Evolutionary conservation across 2,888 invertebrate genomes (phyloP).

Genomic region (Pterostichus niger): DNA sequence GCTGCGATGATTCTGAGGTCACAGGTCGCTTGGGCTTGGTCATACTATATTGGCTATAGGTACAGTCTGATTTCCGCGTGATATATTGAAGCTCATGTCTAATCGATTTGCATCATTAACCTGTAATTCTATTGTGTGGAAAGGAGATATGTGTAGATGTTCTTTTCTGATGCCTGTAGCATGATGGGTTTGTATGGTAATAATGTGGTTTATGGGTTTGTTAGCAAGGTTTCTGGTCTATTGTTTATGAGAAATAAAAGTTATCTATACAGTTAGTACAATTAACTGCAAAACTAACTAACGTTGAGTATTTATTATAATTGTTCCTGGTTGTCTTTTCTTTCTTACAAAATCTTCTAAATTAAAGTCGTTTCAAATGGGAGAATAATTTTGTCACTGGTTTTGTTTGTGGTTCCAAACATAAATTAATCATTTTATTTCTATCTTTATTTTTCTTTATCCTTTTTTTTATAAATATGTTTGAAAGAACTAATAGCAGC

Average conservation of each 20-base stretch:
- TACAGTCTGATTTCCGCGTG: constrained; percentile 11
- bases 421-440: no score
- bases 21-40: constrained; percentile 29
- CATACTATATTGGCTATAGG: not conserved
- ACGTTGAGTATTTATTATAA: not conserved
- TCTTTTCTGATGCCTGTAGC: not conserved
- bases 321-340: no score
- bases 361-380: no score
- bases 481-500: no score
- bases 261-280: not conserved
- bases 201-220: not conserved
- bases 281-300: not conserved
- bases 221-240: not conserved
- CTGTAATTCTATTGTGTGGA: constrained; percentile 33
- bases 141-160: not conserved
- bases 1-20: constrained; percentile 3
- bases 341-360: no score
- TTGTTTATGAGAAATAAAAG: not conserved
- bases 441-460: no score
- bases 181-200: not conserved
- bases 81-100: constrained; percentile 19
- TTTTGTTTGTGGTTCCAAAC: no score
- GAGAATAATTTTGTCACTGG: no score
- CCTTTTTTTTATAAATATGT: no score
- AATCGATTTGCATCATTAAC: constrained; percentile 38